A percentile compares a stretch with the other conserved stretches of the same genome.
Evolutionary conservation across 2,888 invertebrate genomes (phyloP).

Genomic region (Plagodis pulveraria): DNA sequence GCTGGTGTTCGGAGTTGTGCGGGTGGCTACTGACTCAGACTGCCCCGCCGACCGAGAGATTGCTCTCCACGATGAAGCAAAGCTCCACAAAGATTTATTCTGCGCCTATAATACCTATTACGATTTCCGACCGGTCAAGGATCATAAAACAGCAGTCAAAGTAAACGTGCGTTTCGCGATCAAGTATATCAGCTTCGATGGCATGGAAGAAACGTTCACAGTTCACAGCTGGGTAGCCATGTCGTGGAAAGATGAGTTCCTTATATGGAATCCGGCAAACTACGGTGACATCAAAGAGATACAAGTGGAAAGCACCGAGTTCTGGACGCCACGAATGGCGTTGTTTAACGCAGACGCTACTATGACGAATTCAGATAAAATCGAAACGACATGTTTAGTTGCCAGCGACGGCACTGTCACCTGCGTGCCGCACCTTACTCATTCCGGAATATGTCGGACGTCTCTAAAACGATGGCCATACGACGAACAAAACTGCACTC

Average conservation of each 20-base stretch:
- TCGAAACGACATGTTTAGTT: constrained; percentile 82
- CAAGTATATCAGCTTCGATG: constrained; percentile 81
- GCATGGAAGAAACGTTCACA: constrained; percentile 74
- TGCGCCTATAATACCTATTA: constrained; percentile 79
- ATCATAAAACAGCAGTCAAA: constrained; percentile 78
- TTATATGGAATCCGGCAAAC: constrained; percentile 89
- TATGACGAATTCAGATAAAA: constrained; percentile 59
- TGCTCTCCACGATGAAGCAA: constrained; percentile 60
- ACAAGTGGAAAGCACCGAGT: constrained; percentile 87
- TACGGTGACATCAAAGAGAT: constrained; percentile 87
- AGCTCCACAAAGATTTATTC: constrained; percentile 80
- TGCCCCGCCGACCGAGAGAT: constrained; percentile 54
- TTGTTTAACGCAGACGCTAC: constrained; percentile 87
- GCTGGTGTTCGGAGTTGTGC: constrained; percentile 36
- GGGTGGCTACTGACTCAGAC: constrained; percentile 37
- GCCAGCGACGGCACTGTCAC: constrained; percentile 82
- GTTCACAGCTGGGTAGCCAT: constrained; percentile 84
- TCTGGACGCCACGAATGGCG: constrained; percentile 92
- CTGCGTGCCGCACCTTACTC: constrained; percentile 85
- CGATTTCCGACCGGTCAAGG: constrained; percentile 80
- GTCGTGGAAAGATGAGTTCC: constrained; percentile 87
- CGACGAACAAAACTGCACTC: constrained; percentile 87
- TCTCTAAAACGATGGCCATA: constrained; percentile 87
- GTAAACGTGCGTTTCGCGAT: constrained; percentile 83
- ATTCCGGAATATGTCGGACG: constrained; percentile 85